Percentiles rank a stretch among this genome's conserved stretches.
Evolutionary conservation across 2,113 vertebrate species (phyloP).

Genomic region (Rhea americana): DNA sequence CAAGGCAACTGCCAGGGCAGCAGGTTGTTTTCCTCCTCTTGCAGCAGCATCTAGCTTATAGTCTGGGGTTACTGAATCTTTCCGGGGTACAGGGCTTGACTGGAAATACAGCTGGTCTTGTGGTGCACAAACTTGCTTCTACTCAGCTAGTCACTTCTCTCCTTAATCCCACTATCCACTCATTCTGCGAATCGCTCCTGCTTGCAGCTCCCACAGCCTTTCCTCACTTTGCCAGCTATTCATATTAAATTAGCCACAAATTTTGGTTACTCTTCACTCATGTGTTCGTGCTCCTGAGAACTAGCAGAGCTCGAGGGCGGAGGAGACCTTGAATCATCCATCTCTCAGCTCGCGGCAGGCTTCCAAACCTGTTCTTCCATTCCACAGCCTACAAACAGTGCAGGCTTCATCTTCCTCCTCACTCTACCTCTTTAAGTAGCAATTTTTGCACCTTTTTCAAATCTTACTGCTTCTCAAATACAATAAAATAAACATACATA

Average conservation of each 20-base stretch:
- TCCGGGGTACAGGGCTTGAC: neutral
- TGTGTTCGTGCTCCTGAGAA: neutral
- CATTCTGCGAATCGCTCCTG: neutral
- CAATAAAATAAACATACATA: neutral
- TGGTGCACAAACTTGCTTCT: too few relatives aligned
- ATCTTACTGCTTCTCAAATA: neutral
- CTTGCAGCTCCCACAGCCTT: neutral
- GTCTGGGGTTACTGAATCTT: neutral
- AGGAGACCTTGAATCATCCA: neutral
- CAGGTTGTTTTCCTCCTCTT: neutral
- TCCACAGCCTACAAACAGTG: neutral
- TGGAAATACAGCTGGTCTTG: neutral
- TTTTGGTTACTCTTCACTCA: neutral
- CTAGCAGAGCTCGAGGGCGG: neutral
- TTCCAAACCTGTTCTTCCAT: neutral
- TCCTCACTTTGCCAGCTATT: neutral
- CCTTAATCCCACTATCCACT: neutral
- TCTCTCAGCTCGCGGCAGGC: neutral
- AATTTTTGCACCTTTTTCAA: neutral
- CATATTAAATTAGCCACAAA: neutral
- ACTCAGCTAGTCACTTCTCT: neutral
- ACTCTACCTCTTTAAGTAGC: neutral
- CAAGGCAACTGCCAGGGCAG: neutral
- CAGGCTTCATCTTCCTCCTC: neutral
- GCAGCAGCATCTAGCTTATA: neutral